Evolutionary conservation across 2,888 invertebrate species (phyloP).

Genomic region (Bembecia ichneumoniformis): DNA sequence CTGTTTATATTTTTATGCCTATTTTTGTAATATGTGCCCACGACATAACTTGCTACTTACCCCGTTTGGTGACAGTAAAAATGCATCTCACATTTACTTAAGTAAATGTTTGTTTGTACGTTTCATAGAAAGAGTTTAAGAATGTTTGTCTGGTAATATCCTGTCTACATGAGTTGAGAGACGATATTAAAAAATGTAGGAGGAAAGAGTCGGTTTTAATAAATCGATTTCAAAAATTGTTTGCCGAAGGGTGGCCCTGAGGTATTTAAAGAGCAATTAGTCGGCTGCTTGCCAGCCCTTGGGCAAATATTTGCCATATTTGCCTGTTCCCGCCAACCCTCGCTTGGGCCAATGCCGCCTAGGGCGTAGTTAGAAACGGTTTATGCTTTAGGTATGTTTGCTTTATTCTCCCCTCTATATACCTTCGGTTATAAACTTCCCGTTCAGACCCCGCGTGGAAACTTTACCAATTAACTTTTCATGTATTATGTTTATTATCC

Average conservation of each 20-base stretch:
- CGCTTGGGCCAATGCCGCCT: conserved; percentile 51
- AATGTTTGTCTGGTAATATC: conserved; percentile 41
- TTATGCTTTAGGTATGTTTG: conserved; percentile 55
- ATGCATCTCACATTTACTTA: neutral
- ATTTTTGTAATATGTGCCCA: too few species aligned
- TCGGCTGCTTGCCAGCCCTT: conserved; percentile 62
- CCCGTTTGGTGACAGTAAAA: too few species aligned
- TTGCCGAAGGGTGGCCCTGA: conserved; percentile 56
- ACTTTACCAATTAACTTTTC: conserved; percentile 22
- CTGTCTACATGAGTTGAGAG: conserved; percentile 14
- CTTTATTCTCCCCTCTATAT: conserved; percentile 46
- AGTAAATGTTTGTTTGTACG: neutral
- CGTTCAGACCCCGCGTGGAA: conserved; percentile 21
- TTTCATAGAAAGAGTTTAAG: neutral
- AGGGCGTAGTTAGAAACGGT: conserved; percentile 53
- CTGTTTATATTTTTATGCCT: too few species aligned
- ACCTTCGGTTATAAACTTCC: conserved; percentile 33
- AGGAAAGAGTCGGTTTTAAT: conserved; percentile 45
- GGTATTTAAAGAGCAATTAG: conserved; percentile 72
- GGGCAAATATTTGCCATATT: conserved; percentile 49
- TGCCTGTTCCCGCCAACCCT: conserved; percentile 69
- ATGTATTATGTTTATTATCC: neutral
- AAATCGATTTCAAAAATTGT: conserved; percentile 63
- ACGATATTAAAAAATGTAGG: conserved; percentile 33
- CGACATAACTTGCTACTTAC: too few species aligned